Conservation (phyloP, 2,888 invertebrate genomes). For the Sturmia bella region DNA sequence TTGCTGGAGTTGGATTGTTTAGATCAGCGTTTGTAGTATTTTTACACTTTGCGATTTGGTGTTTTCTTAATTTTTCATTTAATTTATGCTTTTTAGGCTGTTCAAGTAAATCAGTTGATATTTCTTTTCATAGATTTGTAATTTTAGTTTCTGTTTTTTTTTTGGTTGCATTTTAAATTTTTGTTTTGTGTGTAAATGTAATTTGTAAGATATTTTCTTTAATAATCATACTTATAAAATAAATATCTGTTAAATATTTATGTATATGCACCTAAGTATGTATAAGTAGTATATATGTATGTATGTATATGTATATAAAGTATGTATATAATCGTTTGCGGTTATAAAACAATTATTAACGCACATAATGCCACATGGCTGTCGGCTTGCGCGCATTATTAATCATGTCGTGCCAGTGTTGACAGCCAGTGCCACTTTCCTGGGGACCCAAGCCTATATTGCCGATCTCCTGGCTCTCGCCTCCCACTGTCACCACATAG, state of each 20-base stretch:
- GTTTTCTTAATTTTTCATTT: too few species aligned
- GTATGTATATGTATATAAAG: conserved; percentile 30
- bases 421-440: conserved; percentile 83
- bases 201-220: conserved; percentile 5
- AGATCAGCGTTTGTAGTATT: too few species aligned
- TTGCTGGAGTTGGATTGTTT: too few species aligned
- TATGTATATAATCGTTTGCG: conserved; percentile 17
- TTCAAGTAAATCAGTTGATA: too few species aligned
- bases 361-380: conserved; percentile 94
- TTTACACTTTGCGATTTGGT: too few species aligned
- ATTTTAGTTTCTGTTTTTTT: too few species aligned
- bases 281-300: conserved; percentile 23
- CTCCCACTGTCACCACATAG: conserved; percentile 81
- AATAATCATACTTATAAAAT: background rate
- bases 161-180: background rate
- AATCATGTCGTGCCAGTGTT: conserved; percentile 95
- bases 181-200: background rate
- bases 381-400: conserved; percentile 93
- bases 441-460: conserved; percentile 82
- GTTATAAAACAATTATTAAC: conserved; percentile 81
- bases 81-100: too few species aligned
- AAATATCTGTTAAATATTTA: background rate
- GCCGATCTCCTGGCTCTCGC: conserved; percentile 81
- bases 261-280: conserved; percentile 1
- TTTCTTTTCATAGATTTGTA: too few species aligned